Percentiles rank a stretch among this genome's conserved stretches.
These are phyloP conservation scores for Sapajus apella DNA, from an alignment of 2,113 vertebrate genomes.

Conservation along the genomic window DNA sequence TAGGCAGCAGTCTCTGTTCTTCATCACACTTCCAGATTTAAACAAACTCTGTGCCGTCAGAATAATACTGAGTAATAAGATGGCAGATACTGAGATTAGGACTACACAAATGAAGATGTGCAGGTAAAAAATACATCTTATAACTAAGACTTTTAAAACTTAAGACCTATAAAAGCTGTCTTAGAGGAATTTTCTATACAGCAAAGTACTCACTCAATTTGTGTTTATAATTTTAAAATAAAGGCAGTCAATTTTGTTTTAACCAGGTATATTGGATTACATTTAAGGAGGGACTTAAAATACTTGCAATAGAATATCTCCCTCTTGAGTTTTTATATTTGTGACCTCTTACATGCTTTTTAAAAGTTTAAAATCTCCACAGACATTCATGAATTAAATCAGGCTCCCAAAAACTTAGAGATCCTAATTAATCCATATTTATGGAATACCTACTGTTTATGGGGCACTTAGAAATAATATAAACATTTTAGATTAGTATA, in stretches of 20 bases:
- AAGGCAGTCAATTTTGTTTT: slow-evolving; percentile 19
- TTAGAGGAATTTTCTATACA: neutral
- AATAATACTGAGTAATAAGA: slow-evolving; percentile 77
- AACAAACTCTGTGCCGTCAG: slow-evolving; percentile 84
- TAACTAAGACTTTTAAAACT: neutral
- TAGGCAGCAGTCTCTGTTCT: slow-evolving; percentile 85
- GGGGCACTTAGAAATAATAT: neutral
- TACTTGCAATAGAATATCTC: neutral
- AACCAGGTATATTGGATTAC: neutral
- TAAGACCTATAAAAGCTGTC: neutral
- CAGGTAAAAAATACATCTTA: slow-evolving; percentile 84
- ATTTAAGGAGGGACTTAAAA: slow-evolving; percentile 21
- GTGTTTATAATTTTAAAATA: slow-evolving; percentile 31
- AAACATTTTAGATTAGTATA: neutral
- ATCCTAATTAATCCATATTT: slow-evolving; percentile 26
- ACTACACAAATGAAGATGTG: slow-evolving; percentile 88
- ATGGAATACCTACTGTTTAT: neutral
- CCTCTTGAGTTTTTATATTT: slow-evolving; percentile 32
- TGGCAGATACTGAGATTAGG: slow-evolving; percentile 80
- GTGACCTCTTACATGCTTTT: neutral
- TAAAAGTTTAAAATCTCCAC: neutral
- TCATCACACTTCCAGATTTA: slow-evolving; percentile 87
- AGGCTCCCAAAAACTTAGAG: neutral
- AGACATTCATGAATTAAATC: slow-evolving; percentile 18
- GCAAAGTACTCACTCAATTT: slow-evolving; percentile 15